Conservation (phyloP, 2,797 vertebrate genomes). For the Sebastolobus alascanus region DNA sequence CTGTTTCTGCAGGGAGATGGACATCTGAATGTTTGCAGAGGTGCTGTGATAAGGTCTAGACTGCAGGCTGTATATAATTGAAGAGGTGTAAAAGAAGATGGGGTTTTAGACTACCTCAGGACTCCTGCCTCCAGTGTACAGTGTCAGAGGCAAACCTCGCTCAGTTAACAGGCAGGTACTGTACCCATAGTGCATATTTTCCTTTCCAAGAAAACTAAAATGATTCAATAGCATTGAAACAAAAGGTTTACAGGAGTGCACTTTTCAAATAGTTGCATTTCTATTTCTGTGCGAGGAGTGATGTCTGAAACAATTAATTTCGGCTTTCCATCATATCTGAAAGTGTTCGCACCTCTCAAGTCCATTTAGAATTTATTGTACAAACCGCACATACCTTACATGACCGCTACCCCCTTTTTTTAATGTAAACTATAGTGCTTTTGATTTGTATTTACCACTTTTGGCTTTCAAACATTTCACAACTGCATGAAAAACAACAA, state of each 20-base stretch:
- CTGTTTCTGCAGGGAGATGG: constrained; percentile 1
- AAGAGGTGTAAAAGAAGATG: constrained; percentile 87
- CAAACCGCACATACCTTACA: background rate
- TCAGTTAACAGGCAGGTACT: constrained; percentile 15
- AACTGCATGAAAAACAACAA: background rate
- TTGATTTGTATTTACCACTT: background rate
- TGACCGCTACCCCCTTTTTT: background rate
- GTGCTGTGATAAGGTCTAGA: constrained; percentile 79
- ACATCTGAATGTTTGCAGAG: constrained; percentile 53
- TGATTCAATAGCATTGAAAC: background rate
- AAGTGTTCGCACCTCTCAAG: background rate
- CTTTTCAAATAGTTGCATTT: background rate
- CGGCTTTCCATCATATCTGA: background rate
- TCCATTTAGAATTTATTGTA: background rate
- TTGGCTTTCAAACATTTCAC: background rate
- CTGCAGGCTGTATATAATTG: constrained; percentile 83
- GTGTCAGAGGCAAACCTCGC: constrained; percentile 51
- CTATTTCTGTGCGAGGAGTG: background rate
- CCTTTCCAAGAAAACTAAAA: constrained; percentile 6
- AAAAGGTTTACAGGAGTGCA: background rate
- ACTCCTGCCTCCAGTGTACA: constrained; percentile 61
- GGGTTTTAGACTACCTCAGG: constrained; percentile 70
- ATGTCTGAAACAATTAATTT: background rate
- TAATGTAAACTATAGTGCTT: background rate
- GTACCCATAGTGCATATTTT: constrained; percentile 11